Percentiles rank a stretch among this genome's conserved stretches.
phyloP scores from a whole-genome alignment of 1,140 invertebrate species.

The Coelopa frigida region DNA sequence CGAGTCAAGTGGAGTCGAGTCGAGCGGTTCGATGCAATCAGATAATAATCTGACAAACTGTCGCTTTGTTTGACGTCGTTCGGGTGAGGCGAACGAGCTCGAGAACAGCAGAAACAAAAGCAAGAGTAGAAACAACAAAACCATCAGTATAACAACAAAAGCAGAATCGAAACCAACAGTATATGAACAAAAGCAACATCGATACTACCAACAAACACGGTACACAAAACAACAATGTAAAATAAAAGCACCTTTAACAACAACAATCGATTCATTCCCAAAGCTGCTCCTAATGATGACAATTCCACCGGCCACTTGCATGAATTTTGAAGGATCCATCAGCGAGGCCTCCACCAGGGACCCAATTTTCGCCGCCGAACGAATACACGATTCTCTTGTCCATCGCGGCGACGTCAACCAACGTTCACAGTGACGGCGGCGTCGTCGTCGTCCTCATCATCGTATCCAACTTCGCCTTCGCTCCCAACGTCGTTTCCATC shows the following conservation, averaged over 20 bases:
- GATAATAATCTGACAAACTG: slow-evolving; percentile 45
- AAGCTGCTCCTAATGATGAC: slow-evolving; percentile 39
- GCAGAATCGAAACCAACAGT: too few species aligned
- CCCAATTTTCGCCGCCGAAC: slow-evolving; percentile 26
- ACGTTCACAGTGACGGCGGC: not conserved
- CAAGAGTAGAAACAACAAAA: too few species aligned
- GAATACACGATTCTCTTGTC: slow-evolving; percentile 12
- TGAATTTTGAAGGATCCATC: slow-evolving; percentile 42
- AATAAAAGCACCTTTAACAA: slow-evolving; percentile 27
- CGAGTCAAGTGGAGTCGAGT: too few species aligned
- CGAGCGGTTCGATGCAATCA: slow-evolving; percentile 39
- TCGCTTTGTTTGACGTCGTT: slow-evolving; percentile 21
- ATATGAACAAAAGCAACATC: too few species aligned
- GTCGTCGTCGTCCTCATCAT: too few species aligned
- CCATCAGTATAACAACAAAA: too few species aligned
- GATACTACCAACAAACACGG: not conserved
- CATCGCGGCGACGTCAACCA: not conserved
- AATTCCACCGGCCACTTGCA: slow-evolving; percentile 21
- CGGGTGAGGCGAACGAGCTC: slow-evolving; percentile 1
- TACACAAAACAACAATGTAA: not conserved
- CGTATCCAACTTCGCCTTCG: not conserved
- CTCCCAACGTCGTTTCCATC: not conserved
- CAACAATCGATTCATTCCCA: slow-evolving; percentile 25
- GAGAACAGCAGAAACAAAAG: too few species aligned
- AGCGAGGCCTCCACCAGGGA: slow-evolving; percentile 27